These are phyloP conservation scores for Microtus pennsylvanicus DNA, from an alignment of 2,113 vertebrate species.

Conservation along the genomic window DNA sequence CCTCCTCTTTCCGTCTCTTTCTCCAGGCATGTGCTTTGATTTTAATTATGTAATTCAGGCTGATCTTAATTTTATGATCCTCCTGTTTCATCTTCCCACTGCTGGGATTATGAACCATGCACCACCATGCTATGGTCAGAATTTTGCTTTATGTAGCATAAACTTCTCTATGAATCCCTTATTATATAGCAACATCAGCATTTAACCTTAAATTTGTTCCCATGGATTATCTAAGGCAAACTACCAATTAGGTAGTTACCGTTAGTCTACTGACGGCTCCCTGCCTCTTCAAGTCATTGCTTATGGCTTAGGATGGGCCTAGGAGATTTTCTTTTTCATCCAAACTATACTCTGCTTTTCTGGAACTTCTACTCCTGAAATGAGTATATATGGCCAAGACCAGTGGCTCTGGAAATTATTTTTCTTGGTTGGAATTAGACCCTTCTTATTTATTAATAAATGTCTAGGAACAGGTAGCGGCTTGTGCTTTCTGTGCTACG, in stretches of 20 bases:
- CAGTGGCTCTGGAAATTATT: not conserved
- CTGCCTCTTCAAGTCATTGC: not conserved
- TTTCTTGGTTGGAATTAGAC: not conserved
- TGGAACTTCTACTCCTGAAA: not conserved
- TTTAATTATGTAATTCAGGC: not conserved
- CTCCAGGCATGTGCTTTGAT: not conserved
- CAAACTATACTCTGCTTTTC: conserved; percentile 29
- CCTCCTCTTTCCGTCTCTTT: not conserved
- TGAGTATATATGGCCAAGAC: not conserved
- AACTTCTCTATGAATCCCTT: not conserved
- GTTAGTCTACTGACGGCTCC: not conserved
- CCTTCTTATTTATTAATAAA: conserved; percentile 15
- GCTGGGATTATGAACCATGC: not conserved
- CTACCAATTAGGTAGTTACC: not conserved
- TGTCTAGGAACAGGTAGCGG: not conserved
- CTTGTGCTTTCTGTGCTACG: not conserved
- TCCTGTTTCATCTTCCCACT: not conserved
- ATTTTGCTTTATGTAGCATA: conserved; percentile 24
- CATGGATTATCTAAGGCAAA: not conserved
- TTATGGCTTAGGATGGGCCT: conserved; percentile 4
- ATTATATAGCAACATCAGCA: conserved; percentile 5
- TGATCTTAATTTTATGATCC: not conserved
- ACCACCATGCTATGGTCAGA: not conserved
- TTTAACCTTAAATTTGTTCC: not conserved
- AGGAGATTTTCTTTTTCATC: not conserved